A percentile compares a stretch with the other conserved stretches of the same genome.
phyloP scores from a whole-genome alignment of 2,888 invertebrate species.

The Syrista parreyssii region DNA sequence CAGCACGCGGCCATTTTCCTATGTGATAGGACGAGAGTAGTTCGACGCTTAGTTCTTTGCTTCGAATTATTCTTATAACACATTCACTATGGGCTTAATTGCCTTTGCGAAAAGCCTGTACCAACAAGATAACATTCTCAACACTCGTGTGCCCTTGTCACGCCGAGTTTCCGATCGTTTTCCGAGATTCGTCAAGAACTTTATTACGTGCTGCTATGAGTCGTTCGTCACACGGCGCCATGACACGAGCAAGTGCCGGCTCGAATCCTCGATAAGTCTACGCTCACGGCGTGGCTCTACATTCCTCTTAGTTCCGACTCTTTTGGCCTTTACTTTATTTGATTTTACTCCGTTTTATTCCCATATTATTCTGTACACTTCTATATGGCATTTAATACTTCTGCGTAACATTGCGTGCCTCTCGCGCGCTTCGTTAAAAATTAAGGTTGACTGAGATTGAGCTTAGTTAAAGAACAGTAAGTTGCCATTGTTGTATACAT shows the following conservation, averaged over 20 bases:
- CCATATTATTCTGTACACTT: not conserved
- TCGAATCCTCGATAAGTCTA: not conserved
- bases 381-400: not conserved
- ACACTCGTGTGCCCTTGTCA: not conserved
- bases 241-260: conserved; percentile 25
- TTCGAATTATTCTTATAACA: not conserved
- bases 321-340: not conserved
- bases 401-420: not conserved
- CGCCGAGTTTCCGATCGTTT: not conserved
- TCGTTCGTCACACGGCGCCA: conserved; percentile 39
- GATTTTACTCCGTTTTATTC: not conserved
- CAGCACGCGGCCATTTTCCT: conserved; percentile 46
- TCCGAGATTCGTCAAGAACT: not conserved
- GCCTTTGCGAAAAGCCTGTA: not conserved
- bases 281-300: not conserved
- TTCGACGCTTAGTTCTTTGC: conserved; percentile 1
- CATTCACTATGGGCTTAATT: not conserved
- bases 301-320: not conserved
- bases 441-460: not conserved
- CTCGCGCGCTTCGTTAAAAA: not conserved
- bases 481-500: not conserved
- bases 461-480: not conserved
- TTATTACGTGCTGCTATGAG: conserved; percentile 27
- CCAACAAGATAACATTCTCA: not conserved
- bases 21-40: conserved; percentile 27